These are phyloP conservation scores for Hippocampus abdominalis DNA, from an alignment of 2,113 vertebrate species.

Conservation along the genomic window DNA sequence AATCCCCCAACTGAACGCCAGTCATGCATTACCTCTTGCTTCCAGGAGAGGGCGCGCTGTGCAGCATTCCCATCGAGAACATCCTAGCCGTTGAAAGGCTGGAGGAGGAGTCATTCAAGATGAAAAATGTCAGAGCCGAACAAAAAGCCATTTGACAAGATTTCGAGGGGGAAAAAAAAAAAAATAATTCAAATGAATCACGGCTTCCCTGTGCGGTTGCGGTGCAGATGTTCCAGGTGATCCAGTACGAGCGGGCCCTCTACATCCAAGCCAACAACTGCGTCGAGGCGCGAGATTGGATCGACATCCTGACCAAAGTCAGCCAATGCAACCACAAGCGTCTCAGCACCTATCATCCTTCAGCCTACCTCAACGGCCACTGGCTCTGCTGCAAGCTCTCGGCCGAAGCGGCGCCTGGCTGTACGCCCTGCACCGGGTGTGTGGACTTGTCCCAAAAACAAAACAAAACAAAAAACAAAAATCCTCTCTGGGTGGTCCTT, in stretches of 20 bases:
- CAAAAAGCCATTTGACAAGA: background rate
- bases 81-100: slow-evolving; percentile 94
- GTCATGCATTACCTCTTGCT: slow-evolving; percentile 24
- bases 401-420: slow-evolving; percentile 83
- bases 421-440: slow-evolving; percentile 93
- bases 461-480: too few species aligned
- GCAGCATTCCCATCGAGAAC: slow-evolving; percentile 96
- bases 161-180: too few species aligned
- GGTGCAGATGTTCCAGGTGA: slow-evolving; percentile 96
- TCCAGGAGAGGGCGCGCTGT: slow-evolving; percentile 89
- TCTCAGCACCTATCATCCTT: slow-evolving; percentile 90
- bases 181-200: background rate
- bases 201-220: background rate
- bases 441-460: slow-evolving; percentile 18
- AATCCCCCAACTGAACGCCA: background rate
- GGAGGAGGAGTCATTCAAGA: slow-evolving; percentile 98
- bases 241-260: slow-evolving; percentile 93
- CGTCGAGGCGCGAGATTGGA: slow-evolving; percentile 96
- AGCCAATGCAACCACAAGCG: slow-evolving; percentile 97
- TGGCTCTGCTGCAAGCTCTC: slow-evolving; percentile 95
- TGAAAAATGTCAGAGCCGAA: slow-evolving; percentile 91
- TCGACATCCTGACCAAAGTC: slow-evolving; percentile 96
- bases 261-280: slow-evolving; percentile 99
- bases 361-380: slow-evolving; percentile 94
- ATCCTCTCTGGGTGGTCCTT: background rate